Conservation (phyloP, 2,888 invertebrate genomes). For the Sipunculus nudus region DNA sequence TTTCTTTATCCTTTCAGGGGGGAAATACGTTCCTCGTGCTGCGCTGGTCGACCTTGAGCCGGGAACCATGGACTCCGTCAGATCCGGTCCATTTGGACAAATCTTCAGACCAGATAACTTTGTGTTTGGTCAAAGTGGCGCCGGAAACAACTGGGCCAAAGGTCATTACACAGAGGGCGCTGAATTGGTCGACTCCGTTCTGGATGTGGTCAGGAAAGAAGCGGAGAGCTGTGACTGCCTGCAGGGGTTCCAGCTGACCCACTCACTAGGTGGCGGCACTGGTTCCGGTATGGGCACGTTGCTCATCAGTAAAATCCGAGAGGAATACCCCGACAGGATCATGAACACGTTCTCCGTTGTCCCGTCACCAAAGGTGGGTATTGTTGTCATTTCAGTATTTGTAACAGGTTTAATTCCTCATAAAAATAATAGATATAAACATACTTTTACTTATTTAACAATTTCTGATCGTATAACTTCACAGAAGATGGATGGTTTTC, state of each 20-base stretch:
- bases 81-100: conserved; percentile 93
- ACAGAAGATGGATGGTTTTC: too few relatives aligned
- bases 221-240: conserved; percentile 63
- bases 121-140: conserved; percentile 73
- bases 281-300: conserved; percentile 89
- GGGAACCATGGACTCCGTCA: conserved; percentile 96
- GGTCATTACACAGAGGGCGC: conserved; percentile 64
- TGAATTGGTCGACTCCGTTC: conserved; percentile 60
- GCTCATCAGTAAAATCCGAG: conserved; percentile 94
- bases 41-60: conserved; percentile 95
- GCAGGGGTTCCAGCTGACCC: conserved; percentile 64
- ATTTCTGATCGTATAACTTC: too few relatives aligned
- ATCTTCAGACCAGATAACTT: conserved; percentile 96
- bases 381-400: too few relatives aligned
- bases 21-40: conserved; percentile 93
- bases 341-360: conserved; percentile 98
- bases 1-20: conserved; percentile 61
- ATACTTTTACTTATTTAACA: too few relatives aligned
- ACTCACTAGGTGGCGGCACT: conserved; percentile 85
- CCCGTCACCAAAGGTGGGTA: conserved; percentile 78
- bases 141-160: conserved; percentile 60
- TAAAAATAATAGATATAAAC: too few relatives aligned
- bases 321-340: conserved; percentile 87
- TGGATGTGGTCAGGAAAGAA: conserved; percentile 63
- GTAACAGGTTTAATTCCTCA: too few relatives aligned